Evolutionary conservation across 2,113 vertebrate species (phyloP).

Genomic region (Trichechus manatus): DNA sequence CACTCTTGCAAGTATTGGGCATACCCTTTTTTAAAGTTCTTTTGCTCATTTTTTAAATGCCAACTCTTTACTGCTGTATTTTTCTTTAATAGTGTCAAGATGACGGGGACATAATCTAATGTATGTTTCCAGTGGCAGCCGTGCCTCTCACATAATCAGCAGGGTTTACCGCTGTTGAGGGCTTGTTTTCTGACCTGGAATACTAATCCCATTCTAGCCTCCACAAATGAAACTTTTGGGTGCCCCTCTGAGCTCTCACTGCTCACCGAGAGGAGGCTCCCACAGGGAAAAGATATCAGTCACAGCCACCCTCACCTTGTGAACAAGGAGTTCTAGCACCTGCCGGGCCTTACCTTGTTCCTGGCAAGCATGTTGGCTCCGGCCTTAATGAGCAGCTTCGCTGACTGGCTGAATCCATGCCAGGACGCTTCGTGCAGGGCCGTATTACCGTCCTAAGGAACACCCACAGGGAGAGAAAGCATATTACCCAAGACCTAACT

Average conservation of each 20-base stretch:
- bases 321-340: constrained; percentile 59
- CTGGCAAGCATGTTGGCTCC: constrained; percentile 96
- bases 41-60: background rate
- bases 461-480: constrained; percentile 5
- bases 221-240: background rate
- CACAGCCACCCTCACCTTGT: background rate
- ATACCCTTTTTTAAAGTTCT: background rate
- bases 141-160: background rate
- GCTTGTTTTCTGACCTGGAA: background rate
- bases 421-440: constrained; percentile 97
- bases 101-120: background rate
- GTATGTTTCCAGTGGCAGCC: background rate
- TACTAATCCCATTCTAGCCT: background rate
- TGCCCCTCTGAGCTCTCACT: background rate
- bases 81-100: background rate
- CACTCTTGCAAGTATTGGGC: background rate
- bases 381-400: constrained; percentile 96
- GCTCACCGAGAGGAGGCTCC: background rate
- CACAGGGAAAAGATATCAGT: too few species aligned
- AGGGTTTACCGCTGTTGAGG: background rate
- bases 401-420: constrained; percentile 98
- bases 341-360: constrained; percentile 93
- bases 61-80: background rate
- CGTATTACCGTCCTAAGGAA: constrained; percentile 94
- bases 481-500: background rate